Evolutionary conservation across 1,140 invertebrate species (phyloP).

Genomic region (Lepidostoma basale): DNA sequence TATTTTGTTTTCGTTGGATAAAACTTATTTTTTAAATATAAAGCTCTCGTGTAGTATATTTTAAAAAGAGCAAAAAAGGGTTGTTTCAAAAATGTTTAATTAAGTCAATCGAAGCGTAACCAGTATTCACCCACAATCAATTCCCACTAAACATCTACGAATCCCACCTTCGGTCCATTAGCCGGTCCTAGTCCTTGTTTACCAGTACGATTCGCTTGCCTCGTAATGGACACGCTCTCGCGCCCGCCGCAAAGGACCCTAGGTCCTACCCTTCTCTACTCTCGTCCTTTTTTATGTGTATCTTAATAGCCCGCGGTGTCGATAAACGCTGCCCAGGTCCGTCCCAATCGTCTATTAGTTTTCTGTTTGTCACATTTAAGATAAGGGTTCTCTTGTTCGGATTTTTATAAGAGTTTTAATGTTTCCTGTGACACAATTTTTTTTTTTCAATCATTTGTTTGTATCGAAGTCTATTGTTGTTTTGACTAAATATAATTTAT

Average conservation of each 20-base stretch:
- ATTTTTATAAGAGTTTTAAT: slow-evolving; percentile 14
- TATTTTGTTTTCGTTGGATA: too few species aligned
- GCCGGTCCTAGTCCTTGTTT: slow-evolving; percentile 9
- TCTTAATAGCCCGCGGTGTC: slow-evolving; percentile 31
- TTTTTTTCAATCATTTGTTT: too few species aligned
- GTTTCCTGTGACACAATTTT: neutral
- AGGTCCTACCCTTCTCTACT: neutral
- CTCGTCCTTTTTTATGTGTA: neutral
- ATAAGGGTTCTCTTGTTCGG: slow-evolving; percentile 27
- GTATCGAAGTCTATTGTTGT: too few species aligned
- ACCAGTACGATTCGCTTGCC: neutral
- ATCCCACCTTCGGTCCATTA: neutral
- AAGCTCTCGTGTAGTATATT: too few species aligned
- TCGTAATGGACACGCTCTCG: neutral
- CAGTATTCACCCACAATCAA: too few species aligned
- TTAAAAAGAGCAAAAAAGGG: too few species aligned
- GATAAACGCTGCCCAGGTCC: slow-evolving; percentile 33
- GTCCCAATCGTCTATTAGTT: slow-evolving; percentile 40
- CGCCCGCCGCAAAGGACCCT: too few species aligned
- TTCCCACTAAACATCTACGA: neutral
- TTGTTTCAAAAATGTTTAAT: too few species aligned
- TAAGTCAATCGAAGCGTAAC: too few species aligned
- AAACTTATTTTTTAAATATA: too few species aligned
- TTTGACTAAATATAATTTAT: too few species aligned
- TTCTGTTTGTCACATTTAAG: slow-evolving; percentile 35